Base-by-base conservation (phyloP, 2,797 vertebrate species). In the Anabas testudineus region DNA sequence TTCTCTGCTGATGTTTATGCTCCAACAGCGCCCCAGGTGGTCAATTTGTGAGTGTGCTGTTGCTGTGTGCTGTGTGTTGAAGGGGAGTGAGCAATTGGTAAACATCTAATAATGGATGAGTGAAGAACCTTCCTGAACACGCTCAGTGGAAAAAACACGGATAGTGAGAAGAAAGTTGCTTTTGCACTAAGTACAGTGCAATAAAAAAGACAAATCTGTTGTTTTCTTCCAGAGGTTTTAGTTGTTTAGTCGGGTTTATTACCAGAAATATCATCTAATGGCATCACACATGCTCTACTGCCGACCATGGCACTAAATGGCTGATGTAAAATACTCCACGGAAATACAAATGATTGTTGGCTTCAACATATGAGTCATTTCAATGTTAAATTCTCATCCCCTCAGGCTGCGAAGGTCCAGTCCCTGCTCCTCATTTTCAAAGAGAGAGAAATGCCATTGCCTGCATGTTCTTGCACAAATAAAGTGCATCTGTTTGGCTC, bases 11-110 rank as follows among this genome's bases (percentile, higher is more conserved):
- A 84, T 82, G 69, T 89, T 80, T 82, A 78, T 82, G 76, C 54
- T 68, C 73, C 69, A 51, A 66, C 72, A 69, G 78, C 71, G 62
- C 91, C 87, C 77, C 72, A 21, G 86, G 86, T 85, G 90, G 88
- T 89, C 75, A 71, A 47, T 87, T 70, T 84, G 75, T 64, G 66
- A 86, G 67, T 67, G 52, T 48, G 62, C 63, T 71, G 59, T 74
- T 80, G 53, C 41, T 52, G 55, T 21, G 46, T 79, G 63, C 74
- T 65, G 62, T 77, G 26, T 76, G 76, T 80, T 81, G 71, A 66
- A 81, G 59, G 59, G 61, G 67, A 71, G 59, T 61, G 67, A 71
- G 79, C 58, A 71, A 61, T 5, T 62, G 51, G 60, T 53, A 64
- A 81, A 71, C 67, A 82, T 79, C 71, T 60, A 62, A 73, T 83